These are phyloP conservation scores for Orchesella cincta DNA, from an alignment of 1,140 invertebrate species.

Conservation along the genomic window DNA sequence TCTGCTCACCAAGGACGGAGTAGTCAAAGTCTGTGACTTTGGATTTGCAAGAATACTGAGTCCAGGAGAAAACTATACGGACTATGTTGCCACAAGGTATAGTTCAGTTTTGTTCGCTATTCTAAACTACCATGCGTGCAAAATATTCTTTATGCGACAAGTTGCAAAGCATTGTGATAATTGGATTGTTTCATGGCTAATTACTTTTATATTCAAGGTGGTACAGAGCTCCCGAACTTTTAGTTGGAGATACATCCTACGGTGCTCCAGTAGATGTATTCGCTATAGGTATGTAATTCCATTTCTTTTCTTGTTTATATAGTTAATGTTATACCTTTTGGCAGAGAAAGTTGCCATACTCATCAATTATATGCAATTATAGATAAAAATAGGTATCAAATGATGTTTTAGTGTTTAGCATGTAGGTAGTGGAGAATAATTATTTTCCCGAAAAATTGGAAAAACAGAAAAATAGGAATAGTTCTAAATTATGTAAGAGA, in stretches of 20 bases:
- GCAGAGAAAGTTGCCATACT: too few relatives aligned
- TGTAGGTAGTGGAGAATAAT: too few relatives aligned
- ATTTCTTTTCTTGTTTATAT: too few relatives aligned
- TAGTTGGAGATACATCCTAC: slow-evolving; percentile 97
- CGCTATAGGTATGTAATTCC: slow-evolving; percentile 73
- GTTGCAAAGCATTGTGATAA: background rate
- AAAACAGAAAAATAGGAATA: too few relatives aligned
- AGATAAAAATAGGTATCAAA: too few relatives aligned
- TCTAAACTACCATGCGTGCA: too few relatives aligned
- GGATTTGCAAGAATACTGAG: slow-evolving; percentile 97
- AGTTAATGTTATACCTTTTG: too few relatives aligned
- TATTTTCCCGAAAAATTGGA: too few relatives aligned
- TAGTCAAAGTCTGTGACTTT: slow-evolving; percentile 98
- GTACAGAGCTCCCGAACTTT: slow-evolving; percentile 91
- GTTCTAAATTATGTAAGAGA: too few relatives aligned
- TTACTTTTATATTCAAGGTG: slow-evolving; percentile 20
- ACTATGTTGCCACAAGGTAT: slow-evolving; percentile 99
- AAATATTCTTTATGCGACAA: background rate
- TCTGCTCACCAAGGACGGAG: slow-evolving; percentile 85
- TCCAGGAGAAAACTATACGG: slow-evolving; percentile 97
- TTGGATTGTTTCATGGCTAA: background rate
- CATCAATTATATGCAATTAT: too few relatives aligned
- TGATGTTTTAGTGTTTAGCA: too few relatives aligned
- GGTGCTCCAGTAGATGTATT: slow-evolving; percentile 96
- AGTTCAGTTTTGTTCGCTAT: background rate